A percentile compares a stretch with the other conserved stretches of the same genome.
These are phyloP conservation scores for Pelecanoides urinatrix DNA, from an alignment of 2,113 vertebrate species.

Conservation along the genomic window DNA sequence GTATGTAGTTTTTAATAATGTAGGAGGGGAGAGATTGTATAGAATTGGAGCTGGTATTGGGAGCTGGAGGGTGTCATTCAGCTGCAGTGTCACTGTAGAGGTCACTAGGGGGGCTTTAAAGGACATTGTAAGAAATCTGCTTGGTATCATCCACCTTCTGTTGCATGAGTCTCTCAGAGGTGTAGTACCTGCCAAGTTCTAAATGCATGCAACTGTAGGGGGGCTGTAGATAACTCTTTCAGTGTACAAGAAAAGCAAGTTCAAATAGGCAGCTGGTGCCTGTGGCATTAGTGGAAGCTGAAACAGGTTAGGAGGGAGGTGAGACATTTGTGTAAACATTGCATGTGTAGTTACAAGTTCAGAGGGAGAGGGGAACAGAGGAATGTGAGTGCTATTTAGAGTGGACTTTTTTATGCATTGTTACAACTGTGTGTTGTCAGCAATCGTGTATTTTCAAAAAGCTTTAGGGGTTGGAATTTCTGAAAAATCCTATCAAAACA, in stretches of 20 bases:
- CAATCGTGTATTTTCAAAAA: background rate
- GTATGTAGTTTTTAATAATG: background rate
- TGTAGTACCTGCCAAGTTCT: background rate
- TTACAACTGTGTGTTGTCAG: background rate
- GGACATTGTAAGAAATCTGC: background rate
- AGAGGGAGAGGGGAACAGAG: background rate
- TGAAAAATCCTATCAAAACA: background rate
- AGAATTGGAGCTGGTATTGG: background rate
- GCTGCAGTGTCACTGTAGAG: background rate
- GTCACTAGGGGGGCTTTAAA: background rate
- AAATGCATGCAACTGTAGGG: accelerated
- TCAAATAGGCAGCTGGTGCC: background rate
- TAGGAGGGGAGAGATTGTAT: background rate
- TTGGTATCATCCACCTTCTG: background rate
- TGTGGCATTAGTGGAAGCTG: background rate
- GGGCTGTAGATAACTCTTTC: background rate
- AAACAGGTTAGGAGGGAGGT: background rate
- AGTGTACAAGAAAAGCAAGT: background rate
- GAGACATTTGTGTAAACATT: background rate
- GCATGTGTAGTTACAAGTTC: background rate
- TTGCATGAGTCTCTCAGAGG: background rate
- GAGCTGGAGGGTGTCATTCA: background rate
- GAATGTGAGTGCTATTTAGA: background rate
- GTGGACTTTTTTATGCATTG: background rate
- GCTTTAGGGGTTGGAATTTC: background rate